Conservation (phyloP, 2,888 invertebrate genomes). For the Caprella mutica region DNA sequence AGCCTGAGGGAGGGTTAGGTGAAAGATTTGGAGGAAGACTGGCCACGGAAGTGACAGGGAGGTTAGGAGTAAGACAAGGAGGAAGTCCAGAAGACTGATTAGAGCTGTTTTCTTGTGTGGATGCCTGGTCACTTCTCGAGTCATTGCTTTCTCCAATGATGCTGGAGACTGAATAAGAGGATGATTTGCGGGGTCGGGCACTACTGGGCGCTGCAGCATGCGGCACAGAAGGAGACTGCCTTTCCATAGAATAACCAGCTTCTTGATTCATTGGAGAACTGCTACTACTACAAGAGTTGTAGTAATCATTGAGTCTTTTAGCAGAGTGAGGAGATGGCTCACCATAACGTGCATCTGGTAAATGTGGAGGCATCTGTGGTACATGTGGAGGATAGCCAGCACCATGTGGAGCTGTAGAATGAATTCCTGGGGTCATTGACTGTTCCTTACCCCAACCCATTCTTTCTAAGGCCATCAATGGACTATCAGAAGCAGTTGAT, state of each 20-base stretch:
- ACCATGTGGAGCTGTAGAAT: constrained; percentile 29
- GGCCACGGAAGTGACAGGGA: neutral
- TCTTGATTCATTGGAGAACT: neutral
- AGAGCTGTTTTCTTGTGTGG: neutral
- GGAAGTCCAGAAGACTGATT: constrained; percentile 6
- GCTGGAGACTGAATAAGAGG: constrained; percentile 33
- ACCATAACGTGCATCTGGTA: constrained; percentile 2
- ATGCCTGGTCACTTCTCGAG: constrained; percentile 13
- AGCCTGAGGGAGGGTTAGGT: neutral
- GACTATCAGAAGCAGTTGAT: constrained; percentile 28
- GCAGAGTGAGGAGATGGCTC: constrained; percentile 8
- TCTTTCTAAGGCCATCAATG: constrained; percentile 32
- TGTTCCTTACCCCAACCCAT: constrained; percentile 34
- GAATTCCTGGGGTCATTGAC: constrained; percentile 25
- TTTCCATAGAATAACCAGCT: neutral
- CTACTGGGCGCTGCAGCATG: neutral
- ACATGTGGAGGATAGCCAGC: constrained; percentile 27
- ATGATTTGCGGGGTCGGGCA: constrained; percentile 17
- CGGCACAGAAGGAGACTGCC: neutral
- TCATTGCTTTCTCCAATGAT: constrained; percentile 33
- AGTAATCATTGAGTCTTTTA: constrained; percentile 4
- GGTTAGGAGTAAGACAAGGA: constrained; percentile 7
- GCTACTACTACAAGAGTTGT: constrained; percentile 1
- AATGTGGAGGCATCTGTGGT: constrained; percentile 17
- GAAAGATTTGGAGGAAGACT: constrained; percentile 3